phyloP scores from a whole-genome alignment of 2,797 vertebrate species.

The Stomatorhinus walkeri region DNA sequence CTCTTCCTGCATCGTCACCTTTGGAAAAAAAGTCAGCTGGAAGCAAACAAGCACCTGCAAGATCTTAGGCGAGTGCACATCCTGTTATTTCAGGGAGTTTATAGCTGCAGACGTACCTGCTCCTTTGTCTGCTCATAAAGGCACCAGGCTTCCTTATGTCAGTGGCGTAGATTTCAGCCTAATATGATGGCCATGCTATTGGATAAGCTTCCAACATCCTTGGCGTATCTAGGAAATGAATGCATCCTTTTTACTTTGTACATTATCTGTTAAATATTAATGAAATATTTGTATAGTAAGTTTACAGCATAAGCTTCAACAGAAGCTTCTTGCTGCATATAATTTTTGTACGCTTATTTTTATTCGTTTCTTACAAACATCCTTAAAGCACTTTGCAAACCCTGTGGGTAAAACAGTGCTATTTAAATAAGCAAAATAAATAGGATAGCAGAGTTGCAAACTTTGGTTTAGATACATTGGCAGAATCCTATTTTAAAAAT shows the following conservation, averaged over 20 bases:
- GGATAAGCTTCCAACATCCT: constrained; percentile 70
- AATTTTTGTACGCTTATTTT: background rate
- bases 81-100: background rate
- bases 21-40: background rate
- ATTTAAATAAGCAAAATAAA: no score
- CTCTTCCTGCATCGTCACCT: background rate
- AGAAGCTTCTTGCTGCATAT: background rate
- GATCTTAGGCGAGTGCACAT: background rate
- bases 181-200: constrained; percentile 63
- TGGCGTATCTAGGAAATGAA: background rate
- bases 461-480: no score
- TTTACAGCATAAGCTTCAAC: background rate
- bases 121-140: background rate
- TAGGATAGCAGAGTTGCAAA: background rate
- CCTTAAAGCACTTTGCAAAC: constrained; percentile 58
- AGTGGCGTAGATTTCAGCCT: constrained; percentile 89
- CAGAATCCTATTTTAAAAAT: background rate
- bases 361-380: background rate
- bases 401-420: constrained; percentile 30
- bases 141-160: constrained; percentile 75
- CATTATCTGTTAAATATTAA: background rate
- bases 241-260: background rate
- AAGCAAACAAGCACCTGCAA: background rate
- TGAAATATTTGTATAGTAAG: background rate
- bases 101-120: background rate